phyloP scores from a whole-genome alignment of 1,140 invertebrate genomes.

The Neodiprion pinetum region DNA sequence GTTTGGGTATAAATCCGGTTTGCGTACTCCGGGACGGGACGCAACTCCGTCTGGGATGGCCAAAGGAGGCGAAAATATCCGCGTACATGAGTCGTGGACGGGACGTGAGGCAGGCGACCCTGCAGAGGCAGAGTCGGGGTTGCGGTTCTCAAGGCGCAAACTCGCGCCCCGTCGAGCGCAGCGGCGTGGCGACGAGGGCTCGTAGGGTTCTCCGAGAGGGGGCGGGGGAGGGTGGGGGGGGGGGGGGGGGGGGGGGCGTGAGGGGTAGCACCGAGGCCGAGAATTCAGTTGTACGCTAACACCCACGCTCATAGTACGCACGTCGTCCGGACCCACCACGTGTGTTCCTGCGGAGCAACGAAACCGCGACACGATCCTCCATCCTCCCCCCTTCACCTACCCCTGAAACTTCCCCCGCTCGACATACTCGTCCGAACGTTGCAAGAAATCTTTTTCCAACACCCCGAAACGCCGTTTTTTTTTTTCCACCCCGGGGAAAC shows the following conservation, averaged over 20 bases:
- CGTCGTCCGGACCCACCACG: slow-evolving; percentile 42
- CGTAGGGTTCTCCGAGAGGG: slow-evolving; percentile 20
- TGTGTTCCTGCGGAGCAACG: slow-evolving; percentile 31
- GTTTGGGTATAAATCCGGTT: too few relatives aligned
- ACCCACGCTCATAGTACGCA: slow-evolving; percentile 59
- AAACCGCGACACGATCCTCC: neutral
- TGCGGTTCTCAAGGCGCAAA: slow-evolving; percentile 32
- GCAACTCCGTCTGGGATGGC: too few relatives aligned
- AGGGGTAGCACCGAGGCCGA: slow-evolving; percentile 31
- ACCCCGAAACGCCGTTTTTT: too few relatives aligned
- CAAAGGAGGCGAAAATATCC: too few relatives aligned
- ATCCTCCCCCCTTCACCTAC: neutral
- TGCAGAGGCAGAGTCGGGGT: too few relatives aligned
- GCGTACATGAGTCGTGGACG: too few relatives aligned
- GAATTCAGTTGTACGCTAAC: slow-evolving; percentile 55
- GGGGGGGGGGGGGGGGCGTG: slow-evolving; percentile 29
- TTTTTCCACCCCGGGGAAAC: too few relatives aligned
- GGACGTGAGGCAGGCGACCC: too few relatives aligned
- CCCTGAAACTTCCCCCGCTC: too few relatives aligned
- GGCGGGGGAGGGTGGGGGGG: neutral
- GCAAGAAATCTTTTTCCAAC: too few relatives aligned
- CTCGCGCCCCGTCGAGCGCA: slow-evolving; percentile 29
- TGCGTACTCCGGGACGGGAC: too few relatives aligned
- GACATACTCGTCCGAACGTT: too few relatives aligned
- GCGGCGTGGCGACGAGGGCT: slow-evolving; percentile 22